Percentiles rank a stretch among this genome's conserved stretches.
Conservation (phyloP, 2,797 vertebrate species). For the Gallirallus australis region DNA sequence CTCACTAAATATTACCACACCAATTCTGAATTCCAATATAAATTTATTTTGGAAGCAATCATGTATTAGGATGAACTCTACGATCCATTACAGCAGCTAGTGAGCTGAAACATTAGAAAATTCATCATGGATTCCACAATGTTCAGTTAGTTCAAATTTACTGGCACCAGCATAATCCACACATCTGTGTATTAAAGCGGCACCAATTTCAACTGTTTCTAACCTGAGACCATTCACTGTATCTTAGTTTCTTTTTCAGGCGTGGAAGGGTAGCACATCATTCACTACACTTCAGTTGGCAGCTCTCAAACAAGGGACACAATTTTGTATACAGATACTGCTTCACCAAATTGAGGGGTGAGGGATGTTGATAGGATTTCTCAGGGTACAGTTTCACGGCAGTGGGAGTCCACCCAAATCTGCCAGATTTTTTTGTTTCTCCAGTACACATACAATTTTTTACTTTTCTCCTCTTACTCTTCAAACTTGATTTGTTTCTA, state of each 20-base stretch:
- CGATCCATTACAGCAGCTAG: not conserved
- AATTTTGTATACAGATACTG: not conserved
- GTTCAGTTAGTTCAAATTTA: not conserved
- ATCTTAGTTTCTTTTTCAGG: not conserved
- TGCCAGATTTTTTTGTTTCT: not conserved
- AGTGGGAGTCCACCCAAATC: not conserved
- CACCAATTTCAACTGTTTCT: not conserved
- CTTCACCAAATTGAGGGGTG: not conserved
- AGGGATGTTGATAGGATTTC: not conserved
- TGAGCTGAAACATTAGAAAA: not conserved
- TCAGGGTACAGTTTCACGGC: not conserved
- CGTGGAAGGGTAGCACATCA: fast-evolving
- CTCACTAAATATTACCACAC: not conserved
- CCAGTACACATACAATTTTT: fast-evolving
- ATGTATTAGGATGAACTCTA: not conserved
- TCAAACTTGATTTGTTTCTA: not conserved
- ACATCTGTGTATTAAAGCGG: fast-evolving
- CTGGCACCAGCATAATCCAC: not conserved
- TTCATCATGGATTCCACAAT: not conserved
- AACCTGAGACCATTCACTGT: not conserved
- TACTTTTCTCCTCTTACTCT: not conserved
- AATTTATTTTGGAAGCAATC: not conserved
- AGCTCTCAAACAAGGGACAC: not conserved
- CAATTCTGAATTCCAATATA: not conserved
- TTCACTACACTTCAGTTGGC: not conserved